Evolutionary conservation across 2,888 invertebrate genomes (phyloP).

Genomic region (Tetranychus piercei): DNA sequence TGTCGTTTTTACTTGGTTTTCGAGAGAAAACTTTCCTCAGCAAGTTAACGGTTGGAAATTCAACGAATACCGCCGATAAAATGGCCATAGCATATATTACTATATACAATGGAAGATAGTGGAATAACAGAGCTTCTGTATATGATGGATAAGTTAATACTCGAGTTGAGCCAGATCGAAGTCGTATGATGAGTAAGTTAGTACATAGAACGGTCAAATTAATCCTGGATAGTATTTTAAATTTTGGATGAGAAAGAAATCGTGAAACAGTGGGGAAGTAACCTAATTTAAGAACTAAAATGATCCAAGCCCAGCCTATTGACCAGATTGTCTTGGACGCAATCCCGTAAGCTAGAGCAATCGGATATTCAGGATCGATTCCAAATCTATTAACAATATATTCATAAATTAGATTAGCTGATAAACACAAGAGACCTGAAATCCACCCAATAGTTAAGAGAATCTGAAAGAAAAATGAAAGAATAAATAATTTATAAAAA

Average conservation of each 20-base stretch:
- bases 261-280: not conserved
- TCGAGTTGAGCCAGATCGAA: not conserved
- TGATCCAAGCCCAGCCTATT: not conserved
- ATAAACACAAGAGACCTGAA: not conserved
- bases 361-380: not conserved
- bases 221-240: not conserved
- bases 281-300: not conserved
- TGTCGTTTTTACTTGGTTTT: not conserved
- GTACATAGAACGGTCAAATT: slow-evolving; percentile 4
- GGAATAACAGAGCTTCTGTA: not conserved
- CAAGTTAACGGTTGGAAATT: slow-evolving; percentile 1
- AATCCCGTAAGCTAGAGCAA: not conserved
- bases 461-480: not conserved
- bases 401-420: not conserved
- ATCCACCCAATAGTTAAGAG: not conserved
- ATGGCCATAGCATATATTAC: not conserved
- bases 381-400: not conserved
- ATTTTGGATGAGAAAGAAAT: not conserved
- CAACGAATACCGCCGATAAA: not conserved
- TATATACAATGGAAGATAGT: not conserved
- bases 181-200: slow-evolving; percentile 1
- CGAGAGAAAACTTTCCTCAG: not conserved
- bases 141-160: not conserved
- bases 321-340: slow-evolving; percentile 1
- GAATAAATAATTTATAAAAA: not conserved